Percentiles rank a stretch among this genome's conserved stretches.
Conservation (phyloP, 2,888 invertebrate genomes). For the Eurois occulta region DNA sequence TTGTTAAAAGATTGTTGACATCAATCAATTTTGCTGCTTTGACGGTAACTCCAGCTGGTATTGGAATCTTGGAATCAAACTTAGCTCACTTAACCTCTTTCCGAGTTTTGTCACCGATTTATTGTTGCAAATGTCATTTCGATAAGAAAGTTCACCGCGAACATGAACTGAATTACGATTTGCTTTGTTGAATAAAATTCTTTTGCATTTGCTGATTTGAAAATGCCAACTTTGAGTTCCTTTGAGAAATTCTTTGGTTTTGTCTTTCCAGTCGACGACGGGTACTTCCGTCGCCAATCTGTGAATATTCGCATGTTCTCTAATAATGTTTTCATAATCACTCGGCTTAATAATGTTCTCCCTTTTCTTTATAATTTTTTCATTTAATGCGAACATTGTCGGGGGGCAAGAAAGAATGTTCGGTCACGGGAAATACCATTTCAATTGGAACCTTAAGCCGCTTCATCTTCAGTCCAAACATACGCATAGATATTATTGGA, state of each 20-base stretch:
- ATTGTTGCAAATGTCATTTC: constrained; percentile 5
- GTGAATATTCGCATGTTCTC: constrained; percentile 6
- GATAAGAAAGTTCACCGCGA: constrained; percentile 10
- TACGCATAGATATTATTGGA: constrained; percentile 2
- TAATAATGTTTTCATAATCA: constrained; percentile 5
- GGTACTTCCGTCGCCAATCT: background rate
- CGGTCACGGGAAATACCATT: background rate
- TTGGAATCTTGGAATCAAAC: no score
- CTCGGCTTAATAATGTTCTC: background rate
- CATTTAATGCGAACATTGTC: constrained; percentile 1
- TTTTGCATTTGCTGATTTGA: constrained; percentile 28
- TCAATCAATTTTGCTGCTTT: constrained; percentile 22
- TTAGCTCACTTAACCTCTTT: constrained; percentile 13
- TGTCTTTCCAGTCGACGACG: constrained; percentile 1
- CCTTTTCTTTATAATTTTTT: background rate
- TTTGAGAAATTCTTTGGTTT: constrained; percentile 2
- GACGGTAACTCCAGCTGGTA: constrained; percentile 30
- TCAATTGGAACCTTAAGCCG: constrained; percentile 11
- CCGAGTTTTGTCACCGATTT: constrained; percentile 6
- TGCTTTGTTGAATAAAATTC: constrained; percentile 17
- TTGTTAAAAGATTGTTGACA: constrained; percentile 17
- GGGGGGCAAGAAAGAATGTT: background rate
- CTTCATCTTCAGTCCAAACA: constrained; percentile 12
- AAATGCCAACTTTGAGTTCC: constrained; percentile 13
- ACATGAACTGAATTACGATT: constrained; percentile 10